phyloP scores from a whole-genome alignment of 2,797 vertebrate genomes.

The Esox lucius region DNA sequence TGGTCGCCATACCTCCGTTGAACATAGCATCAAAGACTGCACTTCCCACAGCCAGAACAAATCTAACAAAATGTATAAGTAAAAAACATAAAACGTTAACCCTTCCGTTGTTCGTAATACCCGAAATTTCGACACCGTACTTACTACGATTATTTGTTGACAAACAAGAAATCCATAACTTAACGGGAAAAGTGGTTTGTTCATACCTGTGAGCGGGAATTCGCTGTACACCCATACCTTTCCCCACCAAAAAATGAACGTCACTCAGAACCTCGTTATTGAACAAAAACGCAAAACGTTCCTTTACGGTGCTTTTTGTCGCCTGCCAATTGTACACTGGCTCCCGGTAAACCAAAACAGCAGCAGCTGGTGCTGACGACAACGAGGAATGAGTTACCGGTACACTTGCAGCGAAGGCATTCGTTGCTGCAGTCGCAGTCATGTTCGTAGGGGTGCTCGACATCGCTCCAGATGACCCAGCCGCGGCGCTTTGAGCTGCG shows the following conservation, averaged over 20 bases:
- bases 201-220: conserved; percentile 92
- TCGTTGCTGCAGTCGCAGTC: conserved; percentile 64
- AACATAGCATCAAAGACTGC: conserved; percentile 99
- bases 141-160: not conserved
- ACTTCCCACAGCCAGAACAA: conserved; percentile 94
- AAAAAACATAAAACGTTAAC: not conserved
- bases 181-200: not conserved
- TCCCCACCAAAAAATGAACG: conserved; percentile 95
- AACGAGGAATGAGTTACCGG: conserved; percentile 56
- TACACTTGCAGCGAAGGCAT: conserved; percentile 55
- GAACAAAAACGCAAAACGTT: conserved; percentile 83
- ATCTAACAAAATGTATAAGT: conserved; percentile 71
- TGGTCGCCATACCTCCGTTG: conserved; percentile 98
- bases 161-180: not conserved
- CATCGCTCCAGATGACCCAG: conserved; percentile 61
- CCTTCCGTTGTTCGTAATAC: too few relatives aligned
- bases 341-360: conserved; percentile 77
- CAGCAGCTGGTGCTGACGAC: conserved; percentile 69
- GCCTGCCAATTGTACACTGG: conserved; percentile 83
- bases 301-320: conserved; percentile 81
- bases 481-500: conserved; percentile 66
- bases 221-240: conserved; percentile 91
- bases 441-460: conserved; percentile 74
- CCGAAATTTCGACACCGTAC: not conserved
- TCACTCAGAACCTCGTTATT: conserved; percentile 98